A percentile compares a stretch with the other conserved stretches of the same genome.
Evolutionary conservation across 2,888 invertebrate genomes (phyloP).

Genomic region (Minunthozetes semirufus): DNA sequence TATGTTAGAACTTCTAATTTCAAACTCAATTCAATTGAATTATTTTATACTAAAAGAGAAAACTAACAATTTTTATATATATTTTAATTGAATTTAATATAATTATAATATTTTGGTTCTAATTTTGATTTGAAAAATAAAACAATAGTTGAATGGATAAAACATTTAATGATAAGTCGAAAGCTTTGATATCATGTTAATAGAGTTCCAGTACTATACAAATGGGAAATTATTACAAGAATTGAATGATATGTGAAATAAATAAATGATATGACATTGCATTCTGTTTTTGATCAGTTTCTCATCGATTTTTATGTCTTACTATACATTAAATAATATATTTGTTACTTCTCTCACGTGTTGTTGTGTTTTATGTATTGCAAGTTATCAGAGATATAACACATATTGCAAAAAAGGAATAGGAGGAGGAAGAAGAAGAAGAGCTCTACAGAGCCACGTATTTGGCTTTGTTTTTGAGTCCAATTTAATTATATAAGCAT

Average conservation of each 20-base stretch:
- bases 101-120: neutral
- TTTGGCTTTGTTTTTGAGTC: constrained; percentile 1
- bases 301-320: neutral
- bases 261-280: constrained; percentile 21
- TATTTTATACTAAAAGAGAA: too few relatives aligned
- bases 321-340: neutral
- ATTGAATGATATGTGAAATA: neutral
- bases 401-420: neutral
- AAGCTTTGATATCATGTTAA: neutral
- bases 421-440: neutral
- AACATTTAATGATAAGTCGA: neutral
- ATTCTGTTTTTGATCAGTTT: constrained; percentile 15
- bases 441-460: neutral
- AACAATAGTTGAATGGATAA: neutral
- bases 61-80: neutral
- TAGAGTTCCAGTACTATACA: neutral
- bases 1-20: too few relatives aligned
- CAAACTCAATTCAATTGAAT: too few relatives aligned
- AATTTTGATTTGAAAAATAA: neutral
- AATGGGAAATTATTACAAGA: neutral
- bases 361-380: neutral
- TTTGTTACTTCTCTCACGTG: neutral
- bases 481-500: constrained; percentile 2
- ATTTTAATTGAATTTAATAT: neutral
- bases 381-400: constrained; percentile 1